Percentiles rank a stretch among this genome's conserved stretches.
Evolutionary conservation across 2,113 vertebrate species (phyloP).

Genomic region (Casuarius casuarius): DNA sequence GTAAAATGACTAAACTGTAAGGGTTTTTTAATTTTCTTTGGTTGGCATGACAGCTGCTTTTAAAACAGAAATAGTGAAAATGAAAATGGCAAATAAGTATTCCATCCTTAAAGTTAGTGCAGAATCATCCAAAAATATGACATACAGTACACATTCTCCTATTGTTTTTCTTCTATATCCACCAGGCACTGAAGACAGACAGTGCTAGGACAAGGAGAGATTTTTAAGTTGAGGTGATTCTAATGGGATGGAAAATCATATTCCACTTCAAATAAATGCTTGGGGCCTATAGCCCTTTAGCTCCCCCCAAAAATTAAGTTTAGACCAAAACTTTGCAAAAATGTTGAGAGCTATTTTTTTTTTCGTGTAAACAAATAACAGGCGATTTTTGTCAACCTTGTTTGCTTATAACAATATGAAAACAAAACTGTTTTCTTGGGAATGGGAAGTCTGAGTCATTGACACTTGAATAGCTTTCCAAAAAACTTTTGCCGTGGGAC

Average conservation of each 20-base stretch:
- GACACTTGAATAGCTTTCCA: not conserved
- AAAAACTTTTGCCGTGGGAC: not conserved
- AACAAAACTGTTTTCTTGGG: not conserved
- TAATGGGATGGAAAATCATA: not conserved
- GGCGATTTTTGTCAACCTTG: not conserved
- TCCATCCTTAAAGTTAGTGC: not conserved
- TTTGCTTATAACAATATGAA: not conserved
- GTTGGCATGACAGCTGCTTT: not conserved
- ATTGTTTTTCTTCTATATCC: not conserved
- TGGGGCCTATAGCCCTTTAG: not conserved
- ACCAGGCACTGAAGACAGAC: not conserved
- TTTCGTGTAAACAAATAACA: not conserved
- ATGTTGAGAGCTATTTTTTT: not conserved
- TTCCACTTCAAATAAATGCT: not conserved
- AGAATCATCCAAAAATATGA: not conserved
- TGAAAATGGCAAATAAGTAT: not conserved
- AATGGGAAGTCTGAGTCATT: not conserved
- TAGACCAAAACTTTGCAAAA: not conserved
- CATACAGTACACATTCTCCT: not conserved
- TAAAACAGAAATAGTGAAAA: conserved; percentile 18
- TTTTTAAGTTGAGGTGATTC: not conserved
- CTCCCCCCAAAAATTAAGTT: not conserved
- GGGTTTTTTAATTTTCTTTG: not conserved
- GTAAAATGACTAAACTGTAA: not conserved
- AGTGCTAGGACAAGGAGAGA: not conserved